phyloP scores from a whole-genome alignment of 1,140 invertebrate species.

The Scaptomyza graminum region DNA sequence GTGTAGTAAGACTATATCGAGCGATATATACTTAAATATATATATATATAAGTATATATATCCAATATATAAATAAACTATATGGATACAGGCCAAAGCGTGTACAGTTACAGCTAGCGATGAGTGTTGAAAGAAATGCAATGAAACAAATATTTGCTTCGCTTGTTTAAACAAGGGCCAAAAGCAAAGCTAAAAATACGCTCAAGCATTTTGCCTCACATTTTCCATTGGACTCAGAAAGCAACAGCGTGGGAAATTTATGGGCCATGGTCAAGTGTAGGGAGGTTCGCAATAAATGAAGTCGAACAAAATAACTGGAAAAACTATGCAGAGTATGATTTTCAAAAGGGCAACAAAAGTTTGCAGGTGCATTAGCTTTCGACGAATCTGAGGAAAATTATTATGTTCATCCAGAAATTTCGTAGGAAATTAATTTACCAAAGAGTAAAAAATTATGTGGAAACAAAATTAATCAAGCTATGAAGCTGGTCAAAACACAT shows the following conservation, averaged over 20 bases:
- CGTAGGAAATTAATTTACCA: not conserved
- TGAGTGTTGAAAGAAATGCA: conserved; percentile 35
- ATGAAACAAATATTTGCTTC: conserved; percentile 70
- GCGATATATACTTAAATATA: conserved; percentile 1
- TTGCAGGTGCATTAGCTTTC: not conserved
- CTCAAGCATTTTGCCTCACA: conserved; percentile 6
- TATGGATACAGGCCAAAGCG: not conserved
- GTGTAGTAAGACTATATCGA: conserved; percentile 42
- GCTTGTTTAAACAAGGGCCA: conserved; percentile 19
- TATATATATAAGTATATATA: not conserved
- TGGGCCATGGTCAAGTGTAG: conserved; percentile 9
- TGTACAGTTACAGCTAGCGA: conserved; percentile 11
- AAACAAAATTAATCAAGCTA: not conserved
- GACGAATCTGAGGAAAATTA: not conserved
- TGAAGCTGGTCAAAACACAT: too few species aligned
- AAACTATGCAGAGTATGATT: conserved; percentile 3
- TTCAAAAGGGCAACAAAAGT: not conserved
- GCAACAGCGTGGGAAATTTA: conserved; percentile 4
- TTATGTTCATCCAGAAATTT: not conserved
- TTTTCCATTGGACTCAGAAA: conserved; percentile 2
- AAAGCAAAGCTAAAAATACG: conserved; percentile 3
- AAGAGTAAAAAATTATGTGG: not conserved
- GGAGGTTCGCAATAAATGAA: conserved; percentile 1
- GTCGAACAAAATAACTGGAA: not conserved
- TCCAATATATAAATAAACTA: conserved; percentile 1